Conservation (phyloP, 2,888 invertebrate species). For the Cerastoderma edule region DNA sequence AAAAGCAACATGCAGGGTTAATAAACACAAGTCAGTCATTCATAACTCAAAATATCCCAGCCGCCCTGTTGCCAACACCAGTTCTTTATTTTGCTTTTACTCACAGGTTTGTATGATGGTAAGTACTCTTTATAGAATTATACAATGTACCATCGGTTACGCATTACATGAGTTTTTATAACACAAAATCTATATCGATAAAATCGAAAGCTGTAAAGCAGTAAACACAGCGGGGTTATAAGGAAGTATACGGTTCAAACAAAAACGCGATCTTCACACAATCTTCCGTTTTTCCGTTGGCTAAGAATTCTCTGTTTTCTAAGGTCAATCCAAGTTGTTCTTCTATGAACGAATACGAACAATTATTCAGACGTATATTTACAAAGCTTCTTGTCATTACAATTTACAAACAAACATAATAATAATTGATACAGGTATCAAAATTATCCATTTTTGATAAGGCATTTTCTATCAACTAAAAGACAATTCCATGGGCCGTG, state of each 20-base stretch:
- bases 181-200: not conserved
- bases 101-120: slow-evolving; percentile 3
- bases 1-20: too few relatives aligned
- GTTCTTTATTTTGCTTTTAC: too few relatives aligned
- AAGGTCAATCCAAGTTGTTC: not conserved
- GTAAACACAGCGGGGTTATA: not conserved
- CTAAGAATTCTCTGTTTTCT: slow-evolving; percentile 16
- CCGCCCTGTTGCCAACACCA: too few relatives aligned
- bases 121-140: not conserved
- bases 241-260: slow-evolving; percentile 88
- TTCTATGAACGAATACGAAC: not conserved
- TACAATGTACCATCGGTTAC: slow-evolving; percentile 15
- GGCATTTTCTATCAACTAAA: too few relatives aligned
- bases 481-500: too few relatives aligned
- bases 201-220: not conserved
- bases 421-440: too few relatives aligned
- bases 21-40: too few relatives aligned
- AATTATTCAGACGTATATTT: not conserved
- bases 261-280: slow-evolving; percentile 29
- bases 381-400: too few relatives aligned
- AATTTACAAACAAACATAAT: too few relatives aligned
- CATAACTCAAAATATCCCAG: too few relatives aligned
- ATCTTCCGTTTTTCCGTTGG: slow-evolving; percentile 22
- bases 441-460: too few relatives aligned
- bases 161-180: not conserved